These are phyloP conservation scores for Marisa cornuarietis DNA, from an alignment of 1,140 invertebrate species.

Conservation along the genomic window DNA sequence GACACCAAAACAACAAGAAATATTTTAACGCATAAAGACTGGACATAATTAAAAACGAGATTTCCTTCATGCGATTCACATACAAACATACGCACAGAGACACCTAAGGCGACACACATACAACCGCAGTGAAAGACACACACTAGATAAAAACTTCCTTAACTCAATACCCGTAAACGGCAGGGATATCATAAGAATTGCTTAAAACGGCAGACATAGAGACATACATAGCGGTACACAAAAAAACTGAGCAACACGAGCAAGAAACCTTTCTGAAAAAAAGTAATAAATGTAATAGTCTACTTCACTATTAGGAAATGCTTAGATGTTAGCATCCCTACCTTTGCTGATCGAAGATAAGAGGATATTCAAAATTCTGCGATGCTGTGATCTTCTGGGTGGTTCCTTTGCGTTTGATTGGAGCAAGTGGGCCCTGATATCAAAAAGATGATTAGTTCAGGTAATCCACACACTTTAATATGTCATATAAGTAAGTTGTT, in stretches of 20 bases:
- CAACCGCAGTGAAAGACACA: neutral
- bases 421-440: slow-evolving; percentile 52
- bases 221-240: neutral
- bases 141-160: neutral
- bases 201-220: neutral
- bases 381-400: slow-evolving; percentile 50
- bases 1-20: slow-evolving; percentile 18
- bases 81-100: neutral
- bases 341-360: slow-evolving; percentile 59
- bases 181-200: too few species aligned
- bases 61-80: neutral
- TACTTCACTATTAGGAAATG: neutral
- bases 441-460: neutral
- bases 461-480: neutral
- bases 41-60: neutral
- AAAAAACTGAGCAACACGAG: neutral
- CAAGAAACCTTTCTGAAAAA: neutral
- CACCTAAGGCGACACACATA: neutral
- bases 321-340: slow-evolving; percentile 27
- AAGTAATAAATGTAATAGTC: too few species aligned
- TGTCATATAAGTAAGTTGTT: neutral
- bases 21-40: neutral
- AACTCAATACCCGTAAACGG: too few species aligned
- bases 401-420: slow-evolving; percentile 50
- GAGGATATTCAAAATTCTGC: slow-evolving; percentile 60